A percentile compares a stretch with the other conserved stretches of the same genome.
These are phyloP conservation scores for Beris chalybata DNA, from an alignment of 2,888 invertebrate genomes.

Conservation along the genomic window DNA sequence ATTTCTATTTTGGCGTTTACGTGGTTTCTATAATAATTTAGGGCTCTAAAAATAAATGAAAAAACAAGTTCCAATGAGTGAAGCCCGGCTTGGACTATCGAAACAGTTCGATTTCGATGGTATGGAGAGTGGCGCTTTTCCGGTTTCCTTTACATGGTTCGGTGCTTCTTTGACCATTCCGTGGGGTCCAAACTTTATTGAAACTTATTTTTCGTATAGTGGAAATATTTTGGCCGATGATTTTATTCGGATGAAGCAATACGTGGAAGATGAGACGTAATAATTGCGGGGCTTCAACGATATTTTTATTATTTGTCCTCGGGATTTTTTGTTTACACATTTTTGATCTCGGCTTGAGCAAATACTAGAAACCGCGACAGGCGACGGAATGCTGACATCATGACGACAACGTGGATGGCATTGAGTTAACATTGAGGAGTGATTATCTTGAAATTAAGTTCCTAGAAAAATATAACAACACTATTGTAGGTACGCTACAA, in stretches of 20 bases:
- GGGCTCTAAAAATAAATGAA: too few relatives aligned
- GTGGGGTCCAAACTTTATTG: slow-evolving; percentile 7
- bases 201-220: not conserved
- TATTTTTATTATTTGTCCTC: slow-evolving; percentile 25
- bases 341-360: not conserved
- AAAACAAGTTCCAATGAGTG: slow-evolving; percentile 10
- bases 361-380: slow-evolving; percentile 12
- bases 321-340: slow-evolving; percentile 20
- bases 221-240: slow-evolving; percentile 18
- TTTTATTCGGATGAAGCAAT: slow-evolving; percentile 21
- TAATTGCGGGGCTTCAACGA: slow-evolving; percentile 2
- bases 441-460: slow-evolving; percentile 15
- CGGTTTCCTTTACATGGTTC: slow-evolving; percentile 28
- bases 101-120: slow-evolving; percentile 9
- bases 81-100: slow-evolving; percentile 13
- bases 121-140: slow-evolving; percentile 12
- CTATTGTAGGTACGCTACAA: too few relatives aligned
- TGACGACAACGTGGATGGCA: slow-evolving; percentile 14
- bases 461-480: slow-evolving; percentile 4
- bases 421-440: slow-evolving; percentile 26
- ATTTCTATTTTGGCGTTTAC: not conserved
- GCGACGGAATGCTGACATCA: slow-evolving; percentile 23
- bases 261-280: slow-evolving; percentile 17
- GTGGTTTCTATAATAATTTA: too few relatives aligned
- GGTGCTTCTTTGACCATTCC: slow-evolving; percentile 10